phyloP scores from a whole-genome alignment of 2,888 invertebrate species.

The Seira sanloemensis region DNA sequence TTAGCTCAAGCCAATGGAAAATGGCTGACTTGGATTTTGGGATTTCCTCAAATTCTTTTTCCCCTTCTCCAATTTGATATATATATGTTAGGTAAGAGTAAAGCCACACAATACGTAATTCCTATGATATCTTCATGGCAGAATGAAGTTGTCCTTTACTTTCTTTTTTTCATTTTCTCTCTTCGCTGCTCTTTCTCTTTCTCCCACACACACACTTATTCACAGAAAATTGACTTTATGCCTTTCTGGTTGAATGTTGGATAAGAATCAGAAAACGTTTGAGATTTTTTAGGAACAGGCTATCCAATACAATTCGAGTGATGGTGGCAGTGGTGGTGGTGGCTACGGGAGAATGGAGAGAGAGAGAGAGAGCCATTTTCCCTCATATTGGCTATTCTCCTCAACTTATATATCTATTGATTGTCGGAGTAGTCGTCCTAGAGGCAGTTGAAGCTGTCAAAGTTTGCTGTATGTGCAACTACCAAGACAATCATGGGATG shows the following conservation, averaged over 20 bases:
- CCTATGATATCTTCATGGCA: conserved; percentile 63
- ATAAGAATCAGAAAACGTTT: conserved; percentile 57
- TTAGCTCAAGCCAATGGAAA: conserved; percentile 55
- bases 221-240: conserved; percentile 65
- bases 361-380: conserved; percentile 1
- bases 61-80: conserved; percentile 52
- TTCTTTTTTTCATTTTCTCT: conserved; percentile 45
- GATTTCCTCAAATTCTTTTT: conserved; percentile 56
- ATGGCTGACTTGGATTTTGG: conserved; percentile 63
- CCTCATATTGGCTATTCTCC: conserved; percentile 29
- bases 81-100: conserved; percentile 15
- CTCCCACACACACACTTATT: conserved; percentile 50
- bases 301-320: background rate
- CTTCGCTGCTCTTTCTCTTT: conserved; percentile 39
- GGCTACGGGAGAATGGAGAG: background rate
- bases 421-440: conserved; percentile 52
- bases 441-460: conserved; percentile 64
- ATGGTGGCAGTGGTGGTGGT: no score
- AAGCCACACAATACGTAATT: conserved; percentile 43
- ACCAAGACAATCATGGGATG: conserved; percentile 67
- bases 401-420: conserved; percentile 32
- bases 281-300: conserved; percentile 15
- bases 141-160: conserved; percentile 62
- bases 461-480: conserved; percentile 66
- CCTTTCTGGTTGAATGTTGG: conserved; percentile 65